These are phyloP conservation scores for Cremastobaeus sp. DNA, from an alignment of 2,888 invertebrate genomes.

Conservation along the genomic window DNA sequence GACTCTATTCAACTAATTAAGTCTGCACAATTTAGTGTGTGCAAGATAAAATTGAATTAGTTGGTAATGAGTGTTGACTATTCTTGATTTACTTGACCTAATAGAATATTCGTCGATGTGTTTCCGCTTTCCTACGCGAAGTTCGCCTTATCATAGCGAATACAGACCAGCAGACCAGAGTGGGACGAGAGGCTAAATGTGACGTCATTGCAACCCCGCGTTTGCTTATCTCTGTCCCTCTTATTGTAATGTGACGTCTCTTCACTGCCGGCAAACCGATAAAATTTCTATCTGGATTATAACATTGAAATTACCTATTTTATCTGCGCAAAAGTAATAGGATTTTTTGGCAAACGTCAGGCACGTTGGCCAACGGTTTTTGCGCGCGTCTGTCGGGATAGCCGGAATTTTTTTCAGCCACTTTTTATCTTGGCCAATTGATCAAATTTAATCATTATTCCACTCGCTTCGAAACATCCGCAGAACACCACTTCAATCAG, in stretches of 20 bases:
- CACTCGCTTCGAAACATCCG: background rate
- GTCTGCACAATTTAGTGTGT: constrained; percentile 41
- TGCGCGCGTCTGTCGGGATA: background rate
- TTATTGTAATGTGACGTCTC: constrained; percentile 50
- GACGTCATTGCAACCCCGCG: constrained; percentile 47
- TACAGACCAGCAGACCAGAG: constrained; percentile 37
- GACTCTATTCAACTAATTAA: constrained; percentile 49
- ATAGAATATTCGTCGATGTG: constrained; percentile 44
- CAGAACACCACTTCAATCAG: no score
- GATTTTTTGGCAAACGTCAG: constrained; percentile 26
- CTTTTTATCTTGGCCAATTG: constrained; percentile 14
- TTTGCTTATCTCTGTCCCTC: constrained; percentile 51
- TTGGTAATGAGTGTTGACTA: constrained; percentile 49
- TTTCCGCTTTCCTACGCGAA: constrained; percentile 50
- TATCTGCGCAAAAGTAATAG: constrained; percentile 34
- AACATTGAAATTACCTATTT: constrained; percentile 32
- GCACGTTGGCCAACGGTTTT: background rate
- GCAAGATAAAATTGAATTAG: constrained; percentile 49
- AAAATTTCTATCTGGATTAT: constrained; percentile 52
- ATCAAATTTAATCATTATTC: constrained; percentile 25
- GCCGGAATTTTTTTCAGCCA: constrained; percentile 20
- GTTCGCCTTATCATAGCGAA: constrained; percentile 52
- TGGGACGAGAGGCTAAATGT: constrained; percentile 47
- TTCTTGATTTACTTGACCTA: constrained; percentile 54
- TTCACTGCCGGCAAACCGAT: constrained; percentile 37